Conservation (phyloP, 2,888 invertebrate species). For the Pilophorus perplexus region DNA sequence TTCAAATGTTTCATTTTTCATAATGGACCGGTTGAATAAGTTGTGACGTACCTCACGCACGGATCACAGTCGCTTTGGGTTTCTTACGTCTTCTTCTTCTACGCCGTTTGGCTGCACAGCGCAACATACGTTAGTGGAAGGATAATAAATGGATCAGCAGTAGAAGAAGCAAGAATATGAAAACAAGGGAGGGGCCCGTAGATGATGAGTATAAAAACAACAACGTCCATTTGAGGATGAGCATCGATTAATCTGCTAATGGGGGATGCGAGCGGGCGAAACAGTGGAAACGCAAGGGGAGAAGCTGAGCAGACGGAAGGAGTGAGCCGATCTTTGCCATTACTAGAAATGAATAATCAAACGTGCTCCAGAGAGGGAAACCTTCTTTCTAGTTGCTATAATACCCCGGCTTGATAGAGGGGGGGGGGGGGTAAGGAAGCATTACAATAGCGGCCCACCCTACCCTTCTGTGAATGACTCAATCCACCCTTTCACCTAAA, state of each 20-base stretch:
- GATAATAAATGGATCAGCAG: slow-evolving; percentile 29
- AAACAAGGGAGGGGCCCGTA: slow-evolving; percentile 21
- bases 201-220: slow-evolving; percentile 39
- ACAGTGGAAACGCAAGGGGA: slow-evolving; percentile 20
- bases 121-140: background rate
- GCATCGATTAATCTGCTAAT: slow-evolving; percentile 41
- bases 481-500: slow-evolving; percentile 37
- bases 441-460: slow-evolving; percentile 23
- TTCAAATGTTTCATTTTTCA: too few relatives aligned
- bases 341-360: slow-evolving; percentile 48
- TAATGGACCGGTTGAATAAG: too few relatives aligned
- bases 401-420: slow-evolving; percentile 10
- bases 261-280: slow-evolving; percentile 36
- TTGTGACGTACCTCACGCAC: too few relatives aligned
- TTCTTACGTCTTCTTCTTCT: too few relatives aligned
- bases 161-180: slow-evolving; percentile 23
- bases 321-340: slow-evolving; percentile 45
- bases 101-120: too few relatives aligned
- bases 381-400: slow-evolving; percentile 35
- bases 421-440: slow-evolving; percentile 17
- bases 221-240: slow-evolving; percentile 42
- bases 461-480: slow-evolving; percentile 33
- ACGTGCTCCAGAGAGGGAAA: slow-evolving; percentile 33
- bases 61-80: too few relatives aligned
- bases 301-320: slow-evolving; percentile 21